Evolutionary conservation across 1,140 invertebrate species (phyloP).

Genomic region (Ylistrum balloti): DNA sequence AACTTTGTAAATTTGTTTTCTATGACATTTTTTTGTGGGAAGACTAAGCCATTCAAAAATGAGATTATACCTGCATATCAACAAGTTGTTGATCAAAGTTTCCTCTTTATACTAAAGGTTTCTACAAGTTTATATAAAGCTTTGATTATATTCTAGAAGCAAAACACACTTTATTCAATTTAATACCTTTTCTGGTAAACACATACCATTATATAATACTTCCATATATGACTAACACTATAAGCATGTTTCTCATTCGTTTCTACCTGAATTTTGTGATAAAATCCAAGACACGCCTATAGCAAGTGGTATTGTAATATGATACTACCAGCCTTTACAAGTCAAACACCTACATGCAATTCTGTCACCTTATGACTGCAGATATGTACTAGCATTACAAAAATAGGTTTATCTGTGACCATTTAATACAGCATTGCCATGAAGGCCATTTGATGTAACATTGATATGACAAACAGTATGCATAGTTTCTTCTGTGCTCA

Average conservation of each 20-base stretch:
- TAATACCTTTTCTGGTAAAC: not conserved
- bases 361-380: not conserved
- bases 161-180: not conserved
- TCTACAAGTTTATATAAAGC: too few species aligned
- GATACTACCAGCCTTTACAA: not conserved
- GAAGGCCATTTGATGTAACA: too few species aligned
- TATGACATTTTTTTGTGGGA: too few species aligned
- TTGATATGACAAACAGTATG: too few species aligned
- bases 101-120: too few species aligned
- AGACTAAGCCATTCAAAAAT: too few species aligned
- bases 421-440: not conserved
- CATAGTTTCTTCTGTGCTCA: too few species aligned
- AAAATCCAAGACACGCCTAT: not conserved
- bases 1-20: too few species aligned
- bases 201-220: not conserved
- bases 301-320: not conserved
- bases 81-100: too few species aligned
- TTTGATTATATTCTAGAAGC: not conserved
- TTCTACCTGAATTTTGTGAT: not conserved
- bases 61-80: too few species aligned
- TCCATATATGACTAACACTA: not conserved
- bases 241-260: not conserved
- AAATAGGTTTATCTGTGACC: not conserved
- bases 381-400: not conserved
- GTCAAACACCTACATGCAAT: not conserved